Percentiles rank a stretch among this genome's conserved stretches.
These are phyloP conservation scores for Lepetodrilus schrolli DNA, from an alignment of 2,888 invertebrate genomes.

Conservation along the genomic window DNA sequence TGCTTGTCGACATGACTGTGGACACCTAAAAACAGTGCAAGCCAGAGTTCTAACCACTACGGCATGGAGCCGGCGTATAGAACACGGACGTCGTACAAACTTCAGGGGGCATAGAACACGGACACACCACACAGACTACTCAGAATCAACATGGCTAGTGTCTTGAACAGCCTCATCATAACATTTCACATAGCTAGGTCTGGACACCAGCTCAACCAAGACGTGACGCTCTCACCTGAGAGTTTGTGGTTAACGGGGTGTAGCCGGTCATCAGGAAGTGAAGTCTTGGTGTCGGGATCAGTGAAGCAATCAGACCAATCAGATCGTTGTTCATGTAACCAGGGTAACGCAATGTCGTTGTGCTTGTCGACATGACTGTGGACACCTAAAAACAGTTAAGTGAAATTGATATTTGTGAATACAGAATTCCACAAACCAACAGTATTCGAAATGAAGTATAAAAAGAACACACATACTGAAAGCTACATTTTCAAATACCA, in stretches of 20 bases:
- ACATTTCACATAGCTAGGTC: too few species aligned
- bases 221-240: constrained; percentile 84
- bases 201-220: too few species aligned
- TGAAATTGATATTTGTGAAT: neutral
- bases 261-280: constrained; percentile 98
- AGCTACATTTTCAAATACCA: too few species aligned
- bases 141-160: too few species aligned
- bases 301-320: constrained; percentile 90
- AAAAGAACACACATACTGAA: too few species aligned
- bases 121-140: too few species aligned
- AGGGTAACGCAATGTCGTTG: constrained; percentile 93
- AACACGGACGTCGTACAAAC: too few species aligned
- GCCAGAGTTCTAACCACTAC: too few species aligned
- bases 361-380: constrained; percentile 98
- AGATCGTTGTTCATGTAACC: constrained; percentile 99
- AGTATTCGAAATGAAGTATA: neutral
- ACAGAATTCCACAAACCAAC: too few species aligned
- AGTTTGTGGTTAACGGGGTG: constrained; percentile 95
- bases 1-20: constrained; percentile 98
- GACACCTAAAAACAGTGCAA: constrained; percentile 81
- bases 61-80: neutral
- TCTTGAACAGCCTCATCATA: too few species aligned
- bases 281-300: constrained; percentile 97
- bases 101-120: too few species aligned
- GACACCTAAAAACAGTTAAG: constrained; percentile 79